These are phyloP conservation scores for Mercenaria mercenaria DNA, from an alignment of 1,140 invertebrate genomes.

Conservation along the genomic window DNA sequence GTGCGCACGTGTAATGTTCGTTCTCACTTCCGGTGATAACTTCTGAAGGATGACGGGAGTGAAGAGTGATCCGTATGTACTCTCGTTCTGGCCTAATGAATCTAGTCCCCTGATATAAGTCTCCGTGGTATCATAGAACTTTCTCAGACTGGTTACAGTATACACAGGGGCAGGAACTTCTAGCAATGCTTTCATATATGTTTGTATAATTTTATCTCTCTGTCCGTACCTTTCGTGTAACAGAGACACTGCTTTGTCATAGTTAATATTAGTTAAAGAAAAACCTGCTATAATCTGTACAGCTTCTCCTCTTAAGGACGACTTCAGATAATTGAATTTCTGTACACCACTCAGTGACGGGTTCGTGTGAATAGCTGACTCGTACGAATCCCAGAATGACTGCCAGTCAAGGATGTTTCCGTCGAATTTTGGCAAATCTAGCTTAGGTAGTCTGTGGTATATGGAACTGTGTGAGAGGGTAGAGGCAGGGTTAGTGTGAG, in stretches of 20 bases:
- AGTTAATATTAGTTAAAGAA: neutral
- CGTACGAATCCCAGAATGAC: conserved; percentile 48
- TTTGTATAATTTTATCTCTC: conserved; percentile 14
- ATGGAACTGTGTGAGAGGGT: neutral
- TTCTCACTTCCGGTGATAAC: too few relatives aligned
- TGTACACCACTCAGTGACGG: neutral
- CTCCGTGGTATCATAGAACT: conserved; percentile 31
- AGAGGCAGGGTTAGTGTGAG: too few relatives aligned
- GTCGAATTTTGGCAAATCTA: neutral
- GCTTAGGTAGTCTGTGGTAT: neutral
- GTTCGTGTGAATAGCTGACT: conserved; percentile 28
- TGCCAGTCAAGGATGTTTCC: neutral
- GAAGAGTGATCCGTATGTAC: neutral
- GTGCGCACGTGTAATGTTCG: too few relatives aligned
- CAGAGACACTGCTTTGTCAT: neutral
- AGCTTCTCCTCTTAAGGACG: neutral
- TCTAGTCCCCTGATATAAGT: conserved; percentile 35
- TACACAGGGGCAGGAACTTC: conserved; percentile 10
- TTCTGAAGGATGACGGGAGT: neutral
- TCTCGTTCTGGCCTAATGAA: neutral
- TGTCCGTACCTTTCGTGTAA: conserved; percentile 26
- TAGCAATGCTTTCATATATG: conserved; percentile 19
- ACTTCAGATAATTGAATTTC: conserved; percentile 19
- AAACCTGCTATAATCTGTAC: neutral
- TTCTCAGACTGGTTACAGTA: neutral